Percentiles rank a stretch among this genome's conserved stretches.
Evolutionary conservation across 2,113 vertebrate genomes (phyloP).

Genomic region (Xerus inauris): DNA sequence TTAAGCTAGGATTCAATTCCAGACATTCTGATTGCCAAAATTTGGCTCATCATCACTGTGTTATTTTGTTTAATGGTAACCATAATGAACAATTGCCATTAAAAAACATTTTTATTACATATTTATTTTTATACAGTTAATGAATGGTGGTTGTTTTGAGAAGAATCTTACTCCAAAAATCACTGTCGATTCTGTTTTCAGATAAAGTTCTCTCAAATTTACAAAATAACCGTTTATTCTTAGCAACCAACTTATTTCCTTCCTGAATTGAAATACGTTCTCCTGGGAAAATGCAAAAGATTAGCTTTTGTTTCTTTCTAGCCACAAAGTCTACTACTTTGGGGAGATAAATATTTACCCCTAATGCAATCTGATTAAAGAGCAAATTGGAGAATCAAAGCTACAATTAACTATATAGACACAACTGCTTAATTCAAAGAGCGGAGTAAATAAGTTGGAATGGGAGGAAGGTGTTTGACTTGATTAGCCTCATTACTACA

Average conservation of each 20-base stretch:
- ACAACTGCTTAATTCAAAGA: constrained; percentile 85
- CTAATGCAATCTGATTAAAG: constrained; percentile 81
- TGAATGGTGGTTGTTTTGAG: constrained; percentile 4
- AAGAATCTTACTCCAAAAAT: constrained; percentile 23
- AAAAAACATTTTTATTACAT: constrained; percentile 51
- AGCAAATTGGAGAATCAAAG: constrained; percentile 85
- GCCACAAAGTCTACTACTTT: constrained; percentile 57
- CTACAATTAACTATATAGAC: constrained; percentile 85
- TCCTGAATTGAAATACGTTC: constrained; percentile 33
- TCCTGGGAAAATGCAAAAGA: constrained; percentile 67
- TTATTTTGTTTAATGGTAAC: not conserved
- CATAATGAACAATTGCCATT: not conserved
- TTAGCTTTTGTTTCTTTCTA: constrained; percentile 77
- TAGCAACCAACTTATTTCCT: not conserved
- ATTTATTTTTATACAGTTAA: constrained; percentile 59
- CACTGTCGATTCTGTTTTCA: constrained; percentile 19
- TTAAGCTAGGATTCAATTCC: not conserved
- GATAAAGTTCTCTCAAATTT: not conserved
- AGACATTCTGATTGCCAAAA: not conserved
- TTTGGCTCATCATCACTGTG: not conserved
- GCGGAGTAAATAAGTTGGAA: constrained; percentile 78
- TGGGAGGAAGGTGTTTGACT: constrained; percentile 71
- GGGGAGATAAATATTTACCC: constrained; percentile 83
- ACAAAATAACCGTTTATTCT: not conserved
- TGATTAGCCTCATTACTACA: constrained; percentile 81